Evolutionary conservation across 2,113 vertebrate genomes (phyloP), one percentile per base, ranked within the genome.

Genomic region (Ailurus styani): DNA sequence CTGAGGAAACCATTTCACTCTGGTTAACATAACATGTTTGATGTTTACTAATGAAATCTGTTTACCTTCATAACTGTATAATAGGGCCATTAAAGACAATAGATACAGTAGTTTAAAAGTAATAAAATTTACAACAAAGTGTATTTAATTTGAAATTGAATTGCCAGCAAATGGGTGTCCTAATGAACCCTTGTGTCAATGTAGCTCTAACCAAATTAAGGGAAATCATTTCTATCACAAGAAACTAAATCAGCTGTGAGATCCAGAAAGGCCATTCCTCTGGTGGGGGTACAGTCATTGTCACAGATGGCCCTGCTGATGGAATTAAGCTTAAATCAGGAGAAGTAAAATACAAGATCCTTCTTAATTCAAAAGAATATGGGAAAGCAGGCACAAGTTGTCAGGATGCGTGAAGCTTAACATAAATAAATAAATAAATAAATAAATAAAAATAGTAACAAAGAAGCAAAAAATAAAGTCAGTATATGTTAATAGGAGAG

Each of bases 91-190:
- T 98, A 99, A 98, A 98, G 98, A 98, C 98, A 98, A 98, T 97
- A 98, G 98, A 99, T 99, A 99, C 98, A 98, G 98, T 99, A 98
- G 98, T 99, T 99, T 99, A 99, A 99, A 99, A 99, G 98, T 98
- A 99, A 99, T 99, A 98, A 98, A 98, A 99, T 98, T 97, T 97
- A 98, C 98, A 98, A 98, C 98, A 98, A 99, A 99, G 98, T 99
- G 98, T 99, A 98, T 99, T 99, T 99, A 99, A 99, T 99, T 99
- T 99, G 98, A 99, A 98, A 99, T 99, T 98, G 98, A 98, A 99
- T 99, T 98, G 98, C 98, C 96, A 96, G 98, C 75, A 98, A 99
- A 99, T 99, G 98, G 95, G 93, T 93, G 70, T 98, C 97, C 98
- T 99, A 99, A 99, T 99, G 98, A 99, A 98, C 97, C 98, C 96